phyloP scores from a whole-genome alignment of 2,797 vertebrate genomes.

The Siniperca scherzeri region DNA sequence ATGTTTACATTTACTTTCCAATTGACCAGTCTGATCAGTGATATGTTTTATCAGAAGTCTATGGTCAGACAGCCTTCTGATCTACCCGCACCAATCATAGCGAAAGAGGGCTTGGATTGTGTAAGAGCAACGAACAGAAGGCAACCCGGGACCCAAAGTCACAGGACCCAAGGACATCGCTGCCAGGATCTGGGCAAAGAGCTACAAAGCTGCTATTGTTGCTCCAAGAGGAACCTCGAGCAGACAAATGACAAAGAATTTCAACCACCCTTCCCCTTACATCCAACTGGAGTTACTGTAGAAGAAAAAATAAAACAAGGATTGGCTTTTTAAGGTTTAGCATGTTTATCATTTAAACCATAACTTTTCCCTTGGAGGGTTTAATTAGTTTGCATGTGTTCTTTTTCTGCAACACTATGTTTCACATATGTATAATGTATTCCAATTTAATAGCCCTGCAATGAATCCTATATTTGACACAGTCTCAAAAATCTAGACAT shows the following conservation, averaged over 20 bases:
- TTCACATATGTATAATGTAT: not conserved
- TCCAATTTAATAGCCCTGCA: not conserved
- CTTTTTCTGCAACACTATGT: not conserved
- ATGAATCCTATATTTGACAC: not conserved
- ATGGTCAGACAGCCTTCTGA: conserved; percentile 48
- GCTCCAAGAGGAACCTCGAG: conserved; percentile 59
- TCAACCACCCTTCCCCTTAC: not conserved
- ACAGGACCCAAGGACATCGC: conserved; percentile 77
- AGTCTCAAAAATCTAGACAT: no score
- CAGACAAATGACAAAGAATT: conserved; percentile 68
- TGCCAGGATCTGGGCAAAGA: conserved; percentile 71
- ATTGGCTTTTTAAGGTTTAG: not conserved
- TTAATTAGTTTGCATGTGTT: not conserved
- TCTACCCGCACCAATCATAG: conserved; percentile 26
- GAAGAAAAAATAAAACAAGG: not conserved
- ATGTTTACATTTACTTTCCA: not conserved
- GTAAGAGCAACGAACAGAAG: conserved; percentile 38
- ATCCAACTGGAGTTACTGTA: conserved; percentile 12
- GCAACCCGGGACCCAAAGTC: conserved; percentile 70
- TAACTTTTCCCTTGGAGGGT: not conserved
- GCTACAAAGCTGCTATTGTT: conserved; percentile 77
- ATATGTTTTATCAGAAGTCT: conserved; percentile 2
- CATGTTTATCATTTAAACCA: not conserved
- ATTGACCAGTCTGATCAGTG: not conserved
- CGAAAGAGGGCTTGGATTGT: conserved; percentile 32